Evolutionary conservation across 1,140 invertebrate species (phyloP).

Genomic region (Aphaenogaster rudis): DNA sequence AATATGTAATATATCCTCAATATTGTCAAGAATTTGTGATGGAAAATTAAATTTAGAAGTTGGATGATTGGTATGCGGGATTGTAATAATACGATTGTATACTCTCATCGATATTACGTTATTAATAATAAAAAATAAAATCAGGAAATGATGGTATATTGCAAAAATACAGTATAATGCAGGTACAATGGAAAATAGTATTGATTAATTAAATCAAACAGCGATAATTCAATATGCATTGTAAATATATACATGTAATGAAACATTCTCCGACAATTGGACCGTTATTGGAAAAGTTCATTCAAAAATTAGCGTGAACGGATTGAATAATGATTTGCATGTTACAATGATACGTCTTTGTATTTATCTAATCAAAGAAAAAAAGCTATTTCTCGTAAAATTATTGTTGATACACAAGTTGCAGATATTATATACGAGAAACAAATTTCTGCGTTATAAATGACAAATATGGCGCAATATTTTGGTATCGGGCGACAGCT

Average conservation of each 20-base stretch:
- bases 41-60: slow-evolving; percentile 52
- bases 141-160: slow-evolving; percentile 1
- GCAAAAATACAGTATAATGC: slow-evolving; percentile 17
- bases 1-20: slow-evolving; percentile 36
- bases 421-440: neutral
- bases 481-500: neutral
- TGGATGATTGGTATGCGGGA: slow-evolving; percentile 15
- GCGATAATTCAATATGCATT: slow-evolving; percentile 30
- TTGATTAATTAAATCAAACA: slow-evolving; percentile 56
- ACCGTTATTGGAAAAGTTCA: slow-evolving; percentile 22
- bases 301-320: slow-evolving; percentile 21
- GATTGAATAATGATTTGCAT: neutral
- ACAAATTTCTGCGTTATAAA: slow-evolving; percentile 3
- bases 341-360: neutral
- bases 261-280: neutral
- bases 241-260: slow-evolving; percentile 35
- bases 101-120: slow-evolving; percentile 25
- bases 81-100: slow-evolving; percentile 48
- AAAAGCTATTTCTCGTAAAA: neutral
- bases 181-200: slow-evolving; percentile 15
- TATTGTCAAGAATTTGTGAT: slow-evolving; percentile 45
- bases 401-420: slow-evolving; percentile 2
- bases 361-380: slow-evolving; percentile 17
- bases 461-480: slow-evolving; percentile 19
- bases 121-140: slow-evolving; percentile 53